Evolutionary conservation across 1,140 invertebrate species (phyloP).

Genomic region (Diprion similis): DNA sequence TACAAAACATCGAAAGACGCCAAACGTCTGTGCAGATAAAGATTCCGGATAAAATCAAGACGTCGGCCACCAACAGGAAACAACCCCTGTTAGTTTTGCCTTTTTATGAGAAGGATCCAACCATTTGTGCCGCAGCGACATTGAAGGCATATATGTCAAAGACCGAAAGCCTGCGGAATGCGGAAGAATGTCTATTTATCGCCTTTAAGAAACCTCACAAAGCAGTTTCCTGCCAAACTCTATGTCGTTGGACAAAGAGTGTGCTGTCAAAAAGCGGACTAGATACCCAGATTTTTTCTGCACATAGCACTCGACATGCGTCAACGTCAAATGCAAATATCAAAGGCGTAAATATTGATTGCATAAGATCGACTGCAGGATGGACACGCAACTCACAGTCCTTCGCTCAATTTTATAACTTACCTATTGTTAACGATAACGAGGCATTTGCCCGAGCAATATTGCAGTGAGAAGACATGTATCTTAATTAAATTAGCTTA

Average conservation of each 20-base stretch:
- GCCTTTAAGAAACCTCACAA: slow-evolving; percentile 17
- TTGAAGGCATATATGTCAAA: slow-evolving; percentile 17
- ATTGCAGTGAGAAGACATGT: too few relatives aligned
- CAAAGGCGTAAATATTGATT: neutral
- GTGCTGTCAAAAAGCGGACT: neutral
- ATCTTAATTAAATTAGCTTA: too few relatives aligned
- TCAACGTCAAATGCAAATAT: slow-evolving; percentile 10
- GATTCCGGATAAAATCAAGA: slow-evolving; percentile 3
- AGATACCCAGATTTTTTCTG: slow-evolving; percentile 8
- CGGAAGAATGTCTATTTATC: too few relatives aligned
- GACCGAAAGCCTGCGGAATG: too few relatives aligned
- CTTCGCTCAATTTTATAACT: slow-evolving; percentile 17
- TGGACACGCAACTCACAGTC: slow-evolving; percentile 16
- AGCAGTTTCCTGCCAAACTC: slow-evolving; percentile 7
- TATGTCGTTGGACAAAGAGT: slow-evolving; percentile 13
- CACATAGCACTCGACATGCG: slow-evolving; percentile 15
- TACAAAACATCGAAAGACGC: neutral
- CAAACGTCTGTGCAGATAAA: neutral
- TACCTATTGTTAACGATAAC: too few relatives aligned
- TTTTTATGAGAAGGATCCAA: neutral
- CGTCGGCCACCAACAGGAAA: neutral
- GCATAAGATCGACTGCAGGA: slow-evolving; percentile 11
- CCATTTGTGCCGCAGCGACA: slow-evolving; percentile 18
- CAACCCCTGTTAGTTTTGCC: neutral
- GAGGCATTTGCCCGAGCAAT: too few relatives aligned